Conservation (phyloP, 1,140 invertebrate genomes). For the Listronotus oregonensis region DNA sequence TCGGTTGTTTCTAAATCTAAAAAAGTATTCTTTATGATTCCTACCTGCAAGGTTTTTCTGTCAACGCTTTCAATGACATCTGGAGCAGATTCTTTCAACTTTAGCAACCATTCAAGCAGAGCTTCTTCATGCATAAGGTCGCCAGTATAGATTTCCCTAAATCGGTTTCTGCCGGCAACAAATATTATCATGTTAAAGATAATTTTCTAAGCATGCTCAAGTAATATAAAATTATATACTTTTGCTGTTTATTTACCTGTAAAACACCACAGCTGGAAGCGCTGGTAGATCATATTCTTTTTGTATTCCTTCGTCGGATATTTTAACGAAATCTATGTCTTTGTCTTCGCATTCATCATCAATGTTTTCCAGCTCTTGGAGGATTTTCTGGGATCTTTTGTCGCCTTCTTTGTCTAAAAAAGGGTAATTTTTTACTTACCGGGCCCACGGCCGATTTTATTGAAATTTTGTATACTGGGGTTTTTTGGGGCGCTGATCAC, state of each 20-base stretch:
- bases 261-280: constrained; percentile 86
- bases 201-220: too few species aligned
- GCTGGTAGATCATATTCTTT: constrained; percentile 86
- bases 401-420: constrained; percentile 86
- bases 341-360: constrained; percentile 92
- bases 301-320: constrained; percentile 85
- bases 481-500: too few species aligned
- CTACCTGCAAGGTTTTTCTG: constrained; percentile 79
- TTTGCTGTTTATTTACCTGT: constrained; percentile 58
- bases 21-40: constrained; percentile 6
- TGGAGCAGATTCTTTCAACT: constrained; percentile 79
- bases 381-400: constrained; percentile 86
- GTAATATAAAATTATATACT: too few species aligned
- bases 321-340: constrained; percentile 92
- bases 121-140: constrained; percentile 91
- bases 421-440: too few species aligned
- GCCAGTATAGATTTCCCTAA: constrained; percentile 78
- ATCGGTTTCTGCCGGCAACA: constrained; percentile 68
- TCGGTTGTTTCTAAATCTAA: too few species aligned
- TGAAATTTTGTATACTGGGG: too few species aligned
- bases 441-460: too few species aligned
- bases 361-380: constrained; percentile 90
- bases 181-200: not conserved
- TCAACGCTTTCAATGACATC: constrained; percentile 93
- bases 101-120: constrained; percentile 87